Percentiles rank a stretch among this genome's conserved stretches.
These are phyloP conservation scores for Podiceps cristatus DNA, from an alignment of 2,113 vertebrate species.

Conservation along the genomic window DNA sequence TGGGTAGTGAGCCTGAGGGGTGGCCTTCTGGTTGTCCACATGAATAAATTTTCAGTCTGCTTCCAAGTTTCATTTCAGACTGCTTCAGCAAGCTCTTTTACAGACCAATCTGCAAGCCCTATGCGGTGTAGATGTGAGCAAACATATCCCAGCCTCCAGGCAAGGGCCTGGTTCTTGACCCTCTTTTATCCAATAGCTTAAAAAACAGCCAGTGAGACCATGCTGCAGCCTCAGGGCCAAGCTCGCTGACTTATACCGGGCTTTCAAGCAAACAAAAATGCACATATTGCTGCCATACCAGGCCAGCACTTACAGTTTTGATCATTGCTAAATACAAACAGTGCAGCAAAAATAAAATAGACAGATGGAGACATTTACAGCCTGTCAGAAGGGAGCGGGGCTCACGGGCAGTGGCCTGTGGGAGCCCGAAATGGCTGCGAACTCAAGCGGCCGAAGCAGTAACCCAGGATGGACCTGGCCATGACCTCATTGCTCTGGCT, in stretches of 20 bases:
- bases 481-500: not conserved
- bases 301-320: not conserved
- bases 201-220: fast-evolving
- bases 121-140: fast-evolving
- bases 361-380: not conserved
- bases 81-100: not conserved
- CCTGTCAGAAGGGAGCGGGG: not conserved
- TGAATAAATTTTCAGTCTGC: not conserved
- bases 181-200: not conserved
- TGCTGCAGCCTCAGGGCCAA: not conserved
- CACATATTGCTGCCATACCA: not conserved
- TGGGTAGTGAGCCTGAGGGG: not conserved
- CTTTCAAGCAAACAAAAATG: not conserved
- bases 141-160: not conserved
- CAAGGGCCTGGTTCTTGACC: not conserved
- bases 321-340: not conserved
- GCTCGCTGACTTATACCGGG: fast-evolving
- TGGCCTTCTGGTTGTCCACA: not conserved
- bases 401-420: fast-evolving
- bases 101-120: not conserved
- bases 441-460: fast-evolving
- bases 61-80: not conserved
- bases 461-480: not conserved
- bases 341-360: not conserved
- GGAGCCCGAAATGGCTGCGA: fast-evolving